These are phyloP conservation scores for Rotaria sp. DNA, from an alignment of 2,888 invertebrate genomes.

Conservation along the genomic window DNA sequence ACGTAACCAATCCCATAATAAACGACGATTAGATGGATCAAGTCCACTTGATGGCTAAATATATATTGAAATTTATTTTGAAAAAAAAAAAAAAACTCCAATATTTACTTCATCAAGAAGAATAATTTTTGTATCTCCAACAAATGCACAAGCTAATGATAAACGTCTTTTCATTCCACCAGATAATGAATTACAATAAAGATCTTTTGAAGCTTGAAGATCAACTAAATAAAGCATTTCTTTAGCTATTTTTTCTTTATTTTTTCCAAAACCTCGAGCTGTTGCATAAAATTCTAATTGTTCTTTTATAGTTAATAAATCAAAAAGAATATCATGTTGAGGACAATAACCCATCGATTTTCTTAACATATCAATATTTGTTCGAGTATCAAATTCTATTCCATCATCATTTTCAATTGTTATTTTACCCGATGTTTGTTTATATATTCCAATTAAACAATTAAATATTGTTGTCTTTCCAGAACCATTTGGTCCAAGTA, in stretches of 20 bases:
- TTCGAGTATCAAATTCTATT: conserved; percentile 64
- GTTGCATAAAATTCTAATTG: background rate
- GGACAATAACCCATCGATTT: conserved; percentile 74
- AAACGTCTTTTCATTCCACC: conserved; percentile 25
- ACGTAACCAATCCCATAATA: conserved; percentile 3
- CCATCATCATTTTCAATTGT: background rate
- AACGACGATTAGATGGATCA: conserved; percentile 11
- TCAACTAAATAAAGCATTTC: background rate
- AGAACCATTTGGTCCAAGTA: background rate
- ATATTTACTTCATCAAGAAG: conserved; percentile 14
- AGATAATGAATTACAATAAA: conserved; percentile 10
- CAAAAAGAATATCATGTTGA: conserved; percentile 68
- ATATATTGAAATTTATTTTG: background rate
- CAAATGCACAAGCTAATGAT: conserved; percentile 11
- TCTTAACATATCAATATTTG: conserved; percentile 65
- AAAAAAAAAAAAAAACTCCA: background rate
- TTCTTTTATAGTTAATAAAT: conserved; percentile 43
- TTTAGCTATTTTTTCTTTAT: background rate
- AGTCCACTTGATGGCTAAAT: conserved; percentile 12
- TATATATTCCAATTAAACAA: conserved; percentile 62
- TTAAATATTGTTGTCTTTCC: conserved; percentile 42
- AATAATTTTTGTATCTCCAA: conserved; percentile 5
- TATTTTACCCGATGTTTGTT: conserved; percentile 69
- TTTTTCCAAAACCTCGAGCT: background rate
- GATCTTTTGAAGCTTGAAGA: background rate